Base-by-base conservation (phyloP, 1,140 invertebrate genomes). In the Paraescarpia echinospica region DNA sequence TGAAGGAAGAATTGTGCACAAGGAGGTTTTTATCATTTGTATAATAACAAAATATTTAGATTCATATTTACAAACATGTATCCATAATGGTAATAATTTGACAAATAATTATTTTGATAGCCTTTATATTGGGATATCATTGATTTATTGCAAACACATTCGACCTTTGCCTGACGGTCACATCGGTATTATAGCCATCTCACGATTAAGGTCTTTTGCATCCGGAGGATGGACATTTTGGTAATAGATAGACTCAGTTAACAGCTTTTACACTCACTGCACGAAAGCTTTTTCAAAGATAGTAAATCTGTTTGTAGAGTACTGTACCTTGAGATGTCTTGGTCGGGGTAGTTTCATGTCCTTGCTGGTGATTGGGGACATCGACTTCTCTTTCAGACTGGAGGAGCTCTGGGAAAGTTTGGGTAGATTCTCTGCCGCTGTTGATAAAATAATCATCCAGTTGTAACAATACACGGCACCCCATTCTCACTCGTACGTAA, bases 321-420 rank as follows among this genome's bases (percentile, higher is more conserved):
- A 91, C 33, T 34, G 12, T 92, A 95, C 95, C 92, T 91, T 93
- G 9, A 95, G 93, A 93, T 94, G 95, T 48, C 92, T 95, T 31
- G 95, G 94, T 91, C 94, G 94, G n/a, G 93, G 92, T 9, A 95
- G 93, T 59, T 92, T 93, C 18, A 93, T 14, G 18, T 77, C 41
- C n/a, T 91, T 91, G 8, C 41, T 31, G 14, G 92, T 88, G 14
- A 93, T 14, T 41, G 89, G 18, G 8, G 88, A 14, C 35, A n/a
- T 89, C 33, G 27, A 35, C 92, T 48, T 51, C 18, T 92, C 92
- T 31, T 77, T 92, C 1, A 48, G 33, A 33, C 18, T 59, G 51
- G 92, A 33, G 33, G 92, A 89, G 51, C 33, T 59, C 41, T 35
- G 59, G 6, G 92, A 33, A 77, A 77, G 59, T 77, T 77, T 77